Conservation (phyloP, 2,113 vertebrate genomes). For the Sinosuthora webbiana region DNA sequence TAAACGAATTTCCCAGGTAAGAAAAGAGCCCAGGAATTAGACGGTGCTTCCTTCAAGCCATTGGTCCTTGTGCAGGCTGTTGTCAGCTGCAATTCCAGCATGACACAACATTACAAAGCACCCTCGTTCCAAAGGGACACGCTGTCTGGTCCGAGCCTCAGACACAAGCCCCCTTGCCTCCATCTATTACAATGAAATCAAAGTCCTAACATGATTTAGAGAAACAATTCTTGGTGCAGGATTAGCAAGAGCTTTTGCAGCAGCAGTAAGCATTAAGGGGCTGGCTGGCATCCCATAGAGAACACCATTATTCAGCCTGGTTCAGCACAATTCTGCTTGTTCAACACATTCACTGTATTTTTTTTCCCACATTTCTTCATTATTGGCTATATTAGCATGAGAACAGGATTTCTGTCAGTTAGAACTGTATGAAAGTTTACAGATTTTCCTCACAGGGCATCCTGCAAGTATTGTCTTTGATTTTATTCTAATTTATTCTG, state of each 20-base stretch:
- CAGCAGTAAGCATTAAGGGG: neutral
- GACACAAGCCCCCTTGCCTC: neutral
- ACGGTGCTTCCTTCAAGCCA: neutral
- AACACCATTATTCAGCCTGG: slow-evolving; percentile 19
- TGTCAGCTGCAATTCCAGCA: slow-evolving; percentile 28
- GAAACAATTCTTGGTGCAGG: slow-evolving; percentile 54
- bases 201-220: slow-evolving; percentile 34
- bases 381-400: slow-evolving; percentile 47
- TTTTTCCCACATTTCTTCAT: slow-evolving; percentile 47
- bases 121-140: neutral
- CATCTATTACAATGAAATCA: slow-evolving; percentile 24
- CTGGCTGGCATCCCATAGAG: slow-evolving; percentile 28
- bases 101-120: slow-evolving; percentile 7
- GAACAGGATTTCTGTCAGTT: slow-evolving; percentile 1
- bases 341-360: neutral
- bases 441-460: neutral
- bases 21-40: neutral
- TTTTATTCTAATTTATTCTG: slow-evolving; percentile 49
- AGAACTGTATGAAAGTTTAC: neutral
- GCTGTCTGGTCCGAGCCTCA: neutral
- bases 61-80: neutral
- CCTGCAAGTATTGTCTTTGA: neutral
- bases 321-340: slow-evolving; percentile 28
- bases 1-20: neutral
- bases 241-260: slow-evolving; percentile 32